These are phyloP conservation scores for Pogonocherus hispidulus DNA, from an alignment of 2,888 invertebrate genomes.

Conservation along the genomic window DNA sequence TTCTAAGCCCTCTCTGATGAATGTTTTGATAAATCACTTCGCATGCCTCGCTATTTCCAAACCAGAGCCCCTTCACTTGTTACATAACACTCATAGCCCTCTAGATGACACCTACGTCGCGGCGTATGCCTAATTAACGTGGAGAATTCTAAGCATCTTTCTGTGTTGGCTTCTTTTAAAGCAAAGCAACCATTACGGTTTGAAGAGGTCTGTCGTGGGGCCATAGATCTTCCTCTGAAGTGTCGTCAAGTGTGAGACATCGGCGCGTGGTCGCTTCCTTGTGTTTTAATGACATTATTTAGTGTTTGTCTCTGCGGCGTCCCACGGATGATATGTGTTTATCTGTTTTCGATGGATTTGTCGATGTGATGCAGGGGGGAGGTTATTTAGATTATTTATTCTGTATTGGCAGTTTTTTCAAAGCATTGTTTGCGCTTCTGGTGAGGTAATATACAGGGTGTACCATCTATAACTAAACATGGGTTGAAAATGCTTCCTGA, in stretches of 20 bases:
- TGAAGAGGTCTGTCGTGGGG: not conserved
- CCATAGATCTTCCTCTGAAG: not conserved
- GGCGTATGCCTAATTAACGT: not conserved
- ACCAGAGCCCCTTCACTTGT: not conserved
- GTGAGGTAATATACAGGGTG: no score
- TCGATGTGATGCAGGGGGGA: not conserved
- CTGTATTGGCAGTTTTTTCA: no score
- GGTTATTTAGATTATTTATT: no score
- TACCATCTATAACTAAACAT: no score
- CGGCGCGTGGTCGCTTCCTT: not conserved
- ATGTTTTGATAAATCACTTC: conserved; percentile 6
- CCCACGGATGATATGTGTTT: not conserved
- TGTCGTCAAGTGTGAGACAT: not conserved
- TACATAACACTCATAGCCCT: not conserved
- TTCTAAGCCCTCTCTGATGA: not conserved
- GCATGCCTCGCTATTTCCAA: not conserved
- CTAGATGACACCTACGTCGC: not conserved
- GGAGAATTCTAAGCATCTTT: not conserved
- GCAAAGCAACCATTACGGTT: not conserved
- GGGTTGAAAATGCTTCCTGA: no score
- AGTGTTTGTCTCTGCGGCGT: not conserved
- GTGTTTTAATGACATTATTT: not conserved
- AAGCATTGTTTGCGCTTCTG: no score
- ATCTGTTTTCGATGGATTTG: not conserved
- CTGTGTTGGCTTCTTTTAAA: conserved; percentile 1